Evolutionary conservation across 2,797 vertebrate genomes (phyloP), one percentile per base, ranked within the genome.

Genomic region (Chelmon rostratus): DNA sequence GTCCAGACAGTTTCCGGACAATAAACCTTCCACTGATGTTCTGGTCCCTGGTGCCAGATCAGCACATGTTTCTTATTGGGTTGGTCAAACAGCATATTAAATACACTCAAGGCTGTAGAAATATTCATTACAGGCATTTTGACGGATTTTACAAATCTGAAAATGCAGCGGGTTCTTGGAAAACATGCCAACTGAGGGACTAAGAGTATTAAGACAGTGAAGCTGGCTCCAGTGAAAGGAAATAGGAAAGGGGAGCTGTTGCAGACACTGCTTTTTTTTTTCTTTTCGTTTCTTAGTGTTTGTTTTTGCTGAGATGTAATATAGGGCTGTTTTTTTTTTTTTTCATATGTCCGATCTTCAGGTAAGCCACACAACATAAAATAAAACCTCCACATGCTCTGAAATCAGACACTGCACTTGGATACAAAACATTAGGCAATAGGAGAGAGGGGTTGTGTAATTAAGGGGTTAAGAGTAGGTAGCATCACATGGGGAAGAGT

Each of bases 41-140:
- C 35, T 44, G 68, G 50, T 74, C 66, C 62, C 63, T 44, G 2
- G 62, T 59, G 72, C 52, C 78, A 75, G 79, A 84, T 88, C 69
- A 83, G 57, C 74, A n/a, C 68, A 62, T 23, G 68, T 74, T 65
- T 83, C 58, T 83, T 31, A 25, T 47, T 70, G 68, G 74, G 75
- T 74, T 44, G 88, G 85, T 89, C 90, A 90, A 74, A 90, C 82
- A 62, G 86, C 86, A 91, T 71, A 78, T 78, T 84, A 86, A 88
- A 91, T 40, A 87, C 84, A 90, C 81, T 85, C 82, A 71, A 72
- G 74, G 83, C 85, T 82, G 87, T 72, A 84, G 81, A 87, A 92
- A 90, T 85, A 91, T 92, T 91, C 85, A 90, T 92, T 87, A 91
- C 90, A 93, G 82, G 87, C 84, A 89, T 91, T 91, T 84, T 88